Evolutionary conservation across 2,113 vertebrate genomes (phyloP).

Genomic region (Sciurus niger): DNA sequence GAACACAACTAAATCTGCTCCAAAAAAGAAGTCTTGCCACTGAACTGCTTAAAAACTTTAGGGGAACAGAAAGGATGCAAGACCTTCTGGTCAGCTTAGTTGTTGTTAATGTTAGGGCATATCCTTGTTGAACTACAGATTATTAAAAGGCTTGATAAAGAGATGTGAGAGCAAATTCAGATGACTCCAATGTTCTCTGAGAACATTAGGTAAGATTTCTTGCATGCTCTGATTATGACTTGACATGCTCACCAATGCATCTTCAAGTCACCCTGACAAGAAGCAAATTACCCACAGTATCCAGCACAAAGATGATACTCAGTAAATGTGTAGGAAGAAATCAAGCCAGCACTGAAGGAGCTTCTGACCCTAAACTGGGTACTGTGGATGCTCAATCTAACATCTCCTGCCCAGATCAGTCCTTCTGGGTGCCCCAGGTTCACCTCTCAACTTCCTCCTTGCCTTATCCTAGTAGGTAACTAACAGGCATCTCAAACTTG

Average conservation of each 20-base stretch:
- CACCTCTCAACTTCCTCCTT: neutral
- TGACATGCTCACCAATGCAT: neutral
- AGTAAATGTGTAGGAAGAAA: neutral
- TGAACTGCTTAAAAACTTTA: neutral
- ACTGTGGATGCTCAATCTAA: neutral
- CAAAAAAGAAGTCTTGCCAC: neutral
- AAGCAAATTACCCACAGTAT: neutral
- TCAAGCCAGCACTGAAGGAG: neutral
- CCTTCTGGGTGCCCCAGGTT: neutral
- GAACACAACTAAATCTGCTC: conserved; percentile 31
- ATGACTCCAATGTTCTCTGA: neutral
- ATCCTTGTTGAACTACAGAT: neutral
- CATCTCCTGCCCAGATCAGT: neutral
- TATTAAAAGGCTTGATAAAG: neutral
- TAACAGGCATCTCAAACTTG: neutral
- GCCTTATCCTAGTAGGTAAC: neutral
- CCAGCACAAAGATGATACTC: neutral
- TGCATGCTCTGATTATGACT: neutral
- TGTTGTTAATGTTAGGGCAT: neutral
- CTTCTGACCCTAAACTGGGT: neutral
- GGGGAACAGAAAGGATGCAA: conserved; percentile 29
- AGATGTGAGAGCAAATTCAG: conserved; percentile 39
- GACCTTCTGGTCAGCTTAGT: neutral
- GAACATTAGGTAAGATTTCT: neutral
- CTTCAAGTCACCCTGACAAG: neutral